phyloP scores from a whole-genome alignment of 2,113 vertebrate species.

The Dasypus novemcinctus region DNA sequence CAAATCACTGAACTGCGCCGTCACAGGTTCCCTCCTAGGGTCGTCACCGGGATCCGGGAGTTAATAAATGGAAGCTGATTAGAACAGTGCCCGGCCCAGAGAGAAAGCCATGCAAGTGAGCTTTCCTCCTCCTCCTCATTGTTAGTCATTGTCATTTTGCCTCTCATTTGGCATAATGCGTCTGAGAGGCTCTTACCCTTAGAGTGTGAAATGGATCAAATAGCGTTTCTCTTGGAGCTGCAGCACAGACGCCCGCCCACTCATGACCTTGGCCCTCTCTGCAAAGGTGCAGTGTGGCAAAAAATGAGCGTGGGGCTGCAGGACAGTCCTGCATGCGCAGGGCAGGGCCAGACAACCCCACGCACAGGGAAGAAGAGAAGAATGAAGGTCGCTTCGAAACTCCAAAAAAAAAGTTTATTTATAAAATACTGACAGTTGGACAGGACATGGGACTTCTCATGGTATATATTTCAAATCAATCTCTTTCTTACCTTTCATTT shows the following conservation, averaged over 20 bases:
- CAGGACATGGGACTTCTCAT: slow-evolving; percentile 62
- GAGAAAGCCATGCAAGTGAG: accelerated
- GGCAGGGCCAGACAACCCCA: accelerated
- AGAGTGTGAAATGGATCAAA: not conserved
- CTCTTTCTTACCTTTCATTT: slow-evolving; percentile 74
- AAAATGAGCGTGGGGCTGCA: not conserved
- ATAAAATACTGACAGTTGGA: slow-evolving; percentile 80
- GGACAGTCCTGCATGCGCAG: not conserved
- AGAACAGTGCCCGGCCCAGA: not conserved
- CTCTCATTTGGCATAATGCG: not conserved
- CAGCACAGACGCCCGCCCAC: not conserved
- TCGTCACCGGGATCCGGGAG: not conserved
- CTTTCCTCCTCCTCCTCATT: accelerated
- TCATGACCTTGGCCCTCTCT: not conserved
- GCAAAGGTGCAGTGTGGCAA: not conserved
- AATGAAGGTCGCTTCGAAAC: slow-evolving; percentile 34
- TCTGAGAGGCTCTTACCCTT: not conserved
- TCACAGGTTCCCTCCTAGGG: not conserved
- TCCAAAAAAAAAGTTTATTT: slow-evolving; percentile 78
- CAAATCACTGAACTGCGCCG: not conserved
- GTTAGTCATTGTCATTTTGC: not conserved
- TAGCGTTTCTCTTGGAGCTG: not conserved
- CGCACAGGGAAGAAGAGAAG: not conserved
- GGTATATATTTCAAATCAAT: slow-evolving; percentile 72
- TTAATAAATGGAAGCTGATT: not conserved